These are phyloP conservation scores for Acrocephalus arundinaceus DNA, from an alignment of 2,113 vertebrate genomes.

Conservation along the genomic window DNA sequence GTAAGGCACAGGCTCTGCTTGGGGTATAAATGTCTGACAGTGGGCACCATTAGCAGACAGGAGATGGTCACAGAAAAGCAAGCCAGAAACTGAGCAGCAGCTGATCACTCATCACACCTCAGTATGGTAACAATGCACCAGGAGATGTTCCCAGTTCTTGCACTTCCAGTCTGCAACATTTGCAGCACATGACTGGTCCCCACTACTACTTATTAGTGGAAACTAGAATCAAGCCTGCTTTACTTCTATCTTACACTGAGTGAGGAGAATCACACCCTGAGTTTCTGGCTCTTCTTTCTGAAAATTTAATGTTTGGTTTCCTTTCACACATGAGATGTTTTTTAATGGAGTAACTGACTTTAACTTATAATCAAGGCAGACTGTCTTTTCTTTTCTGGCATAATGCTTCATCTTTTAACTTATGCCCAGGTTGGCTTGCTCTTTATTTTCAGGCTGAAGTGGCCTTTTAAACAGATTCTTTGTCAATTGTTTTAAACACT, in stretches of 20 bases:
- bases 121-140: neutral
- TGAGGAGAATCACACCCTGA: neutral
- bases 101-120: neutral
- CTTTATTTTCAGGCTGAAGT: neutral
- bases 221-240: neutral
- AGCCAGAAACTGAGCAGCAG: neutral
- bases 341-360: neutral
- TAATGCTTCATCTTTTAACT: neutral
- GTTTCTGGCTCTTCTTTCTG: neutral
- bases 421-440: neutral
- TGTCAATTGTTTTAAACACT: neutral
- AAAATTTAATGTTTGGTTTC: neutral
- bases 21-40: neutral
- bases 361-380: neutral
- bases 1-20: neutral
- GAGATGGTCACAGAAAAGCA: neutral
- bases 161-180: neutral
- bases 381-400: neutral
- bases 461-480: neutral
- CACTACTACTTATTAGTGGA: neutral
- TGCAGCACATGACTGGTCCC: neutral
- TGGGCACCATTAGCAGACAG: neutral
- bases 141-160: neutral
- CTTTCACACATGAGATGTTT: neutral
- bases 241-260: neutral